Base-by-base conservation (phyloP, 2,888 invertebrate genomes). In the Ormia ochracea region DNA sequence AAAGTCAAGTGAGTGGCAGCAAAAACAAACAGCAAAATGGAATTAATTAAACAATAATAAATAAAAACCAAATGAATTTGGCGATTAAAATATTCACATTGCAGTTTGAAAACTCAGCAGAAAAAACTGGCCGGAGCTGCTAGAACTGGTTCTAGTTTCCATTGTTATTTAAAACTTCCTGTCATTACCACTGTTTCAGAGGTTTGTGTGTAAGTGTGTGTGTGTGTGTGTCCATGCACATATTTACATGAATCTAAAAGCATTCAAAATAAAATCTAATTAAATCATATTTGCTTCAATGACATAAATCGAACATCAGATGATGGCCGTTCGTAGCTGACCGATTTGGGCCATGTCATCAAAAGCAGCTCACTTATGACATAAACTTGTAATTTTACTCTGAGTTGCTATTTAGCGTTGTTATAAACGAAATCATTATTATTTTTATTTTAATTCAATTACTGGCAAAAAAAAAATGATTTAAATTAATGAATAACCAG, bases 141-240 rank as follows among this genome's bases (percentile, higher is more conserved):
- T 19, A 21, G 59, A 66, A 74, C 68, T 58, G 28, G 69, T 74
- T 74, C 50, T 28, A n/a, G n/a, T n/a, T n/a, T n/a, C n/a, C 52
- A 19, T 28, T 56, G 43, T 78, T 50, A 50, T 50, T 52, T 28
- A 28, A 58, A 69, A 58, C 69, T 79, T 79, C 79, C 79, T 70
- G 79, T 59, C 52, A 74, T 79, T 79, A 79, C 36, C n/a, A n/a
- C n/a, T n/a, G n/a, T 50, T 59, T 38, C 36, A 38, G 9, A 58
- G 23, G 43, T 36, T n/a, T 54, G 17, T 43, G n/a, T 38, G 59
- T 72, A 6, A 41, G 21, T 28, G 52, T 52, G 23, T 43, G 12
- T 52, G 21, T 50, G 21, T 48, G 58, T 43, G 33, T 1, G 9
- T 14, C 21, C 19, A 14, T 4, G 14, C 28, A 1, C 1, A 48